These are phyloP conservation scores for Echinops telfairi DNA, from an alignment of 2,113 vertebrate species.

Conservation along the genomic window DNA sequence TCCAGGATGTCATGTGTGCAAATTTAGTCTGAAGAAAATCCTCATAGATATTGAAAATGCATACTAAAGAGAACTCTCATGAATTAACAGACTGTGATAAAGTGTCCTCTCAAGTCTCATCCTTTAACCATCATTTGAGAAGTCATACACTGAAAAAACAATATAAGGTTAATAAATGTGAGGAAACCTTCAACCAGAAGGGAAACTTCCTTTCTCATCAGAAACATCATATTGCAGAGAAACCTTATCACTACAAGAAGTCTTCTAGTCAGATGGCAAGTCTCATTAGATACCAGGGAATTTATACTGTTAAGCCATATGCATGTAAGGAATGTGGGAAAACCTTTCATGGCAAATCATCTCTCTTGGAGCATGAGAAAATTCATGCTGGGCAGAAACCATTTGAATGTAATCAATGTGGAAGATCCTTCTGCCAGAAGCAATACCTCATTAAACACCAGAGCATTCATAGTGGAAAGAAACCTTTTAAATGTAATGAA, in stretches of 20 bases:
- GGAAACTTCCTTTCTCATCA: constrained; percentile 84
- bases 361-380: constrained; percentile 79
- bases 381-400: constrained; percentile 82
- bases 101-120: constrained; percentile 73
- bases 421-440: constrained; percentile 80
- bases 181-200: constrained; percentile 82
- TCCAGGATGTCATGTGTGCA: constrained; percentile 61
- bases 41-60: constrained; percentile 41
- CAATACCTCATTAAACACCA: constrained; percentile 82
- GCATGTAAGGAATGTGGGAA: constrained; percentile 80
- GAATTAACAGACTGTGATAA: constrained; percentile 77
- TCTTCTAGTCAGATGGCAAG: constrained; percentile 64
- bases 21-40: constrained; percentile 67
- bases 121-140: constrained; percentile 80
- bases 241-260: constrained; percentile 75
- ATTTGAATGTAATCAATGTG: constrained; percentile 80
- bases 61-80: constrained; percentile 68
- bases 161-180: constrained; percentile 82
- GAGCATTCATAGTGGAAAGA: constrained; percentile 83
- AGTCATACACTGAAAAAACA: constrained; percentile 75
- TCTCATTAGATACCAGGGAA: constrained; percentile 69
- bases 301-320: constrained; percentile 59
- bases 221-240: constrained; percentile 78
- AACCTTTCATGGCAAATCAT: constrained; percentile 72
- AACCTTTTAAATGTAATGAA: constrained; percentile 83